A percentile compares a stretch with the other conserved stretches of the same genome.
These are phyloP conservation scores for Mugil cephalus DNA, from an alignment of 2,113 vertebrate species.

Conservation along the genomic window DNA sequence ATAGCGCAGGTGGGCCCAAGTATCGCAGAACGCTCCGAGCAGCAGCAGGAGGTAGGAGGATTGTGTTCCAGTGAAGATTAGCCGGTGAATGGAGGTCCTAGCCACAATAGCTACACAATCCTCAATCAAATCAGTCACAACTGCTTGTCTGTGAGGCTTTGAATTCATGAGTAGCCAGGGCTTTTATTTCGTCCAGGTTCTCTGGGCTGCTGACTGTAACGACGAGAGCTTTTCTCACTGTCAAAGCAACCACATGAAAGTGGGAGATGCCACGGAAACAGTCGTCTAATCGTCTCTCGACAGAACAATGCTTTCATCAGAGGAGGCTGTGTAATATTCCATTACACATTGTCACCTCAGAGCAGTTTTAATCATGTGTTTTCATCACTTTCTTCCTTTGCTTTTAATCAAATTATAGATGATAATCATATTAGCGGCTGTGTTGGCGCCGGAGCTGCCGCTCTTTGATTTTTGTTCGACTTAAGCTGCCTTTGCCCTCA, in stretches of 20 bases:
- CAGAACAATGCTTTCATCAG: slow-evolving; percentile 46
- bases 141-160: background rate
- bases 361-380: slow-evolving; percentile 56
- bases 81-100: slow-evolving; percentile 26
- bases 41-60: slow-evolving; percentile 43
- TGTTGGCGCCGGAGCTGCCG: slow-evolving; percentile 40
- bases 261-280: slow-evolving; percentile 1
- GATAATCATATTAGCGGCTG: slow-evolving; percentile 67
- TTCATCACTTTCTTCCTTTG: slow-evolving; percentile 57
- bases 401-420: slow-evolving; percentile 74
- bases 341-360: slow-evolving; percentile 52
- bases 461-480: slow-evolving; percentile 55
- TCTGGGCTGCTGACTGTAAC: background rate
- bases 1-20: slow-evolving; percentile 27
- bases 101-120: slow-evolving; percentile 23
- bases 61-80: slow-evolving; percentile 47
- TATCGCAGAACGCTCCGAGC: slow-evolving; percentile 24
- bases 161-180: slow-evolving; percentile 13
- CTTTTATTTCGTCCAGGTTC: background rate
- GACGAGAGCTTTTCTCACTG: background rate
- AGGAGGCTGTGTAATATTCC: slow-evolving; percentile 53
- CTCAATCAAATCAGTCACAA: slow-evolving; percentile 34
- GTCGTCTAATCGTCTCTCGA: slow-evolving; percentile 14
- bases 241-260: slow-evolving; percentile 30
- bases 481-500: slow-evolving; percentile 72